Evolutionary conservation across 1,140 invertebrate species (phyloP).

Genomic region (Semibalanus balanoides): DNA sequence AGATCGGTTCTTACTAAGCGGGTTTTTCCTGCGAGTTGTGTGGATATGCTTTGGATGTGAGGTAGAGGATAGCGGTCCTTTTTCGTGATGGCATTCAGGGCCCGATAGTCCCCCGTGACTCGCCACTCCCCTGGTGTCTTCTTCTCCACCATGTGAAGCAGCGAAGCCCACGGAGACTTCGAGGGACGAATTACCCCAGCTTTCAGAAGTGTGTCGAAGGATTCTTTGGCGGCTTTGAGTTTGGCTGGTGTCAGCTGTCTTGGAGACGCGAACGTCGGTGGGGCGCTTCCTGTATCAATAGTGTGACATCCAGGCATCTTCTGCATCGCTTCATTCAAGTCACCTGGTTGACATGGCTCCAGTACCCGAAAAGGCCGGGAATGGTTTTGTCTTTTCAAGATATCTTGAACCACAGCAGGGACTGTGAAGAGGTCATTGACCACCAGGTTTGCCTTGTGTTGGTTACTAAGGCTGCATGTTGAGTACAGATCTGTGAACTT

Average conservation of each 20-base stretch:
- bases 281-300: neutral
- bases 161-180: constrained; percentile 6
- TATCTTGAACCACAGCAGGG: neutral
- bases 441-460: neutral
- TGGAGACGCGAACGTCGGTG: neutral
- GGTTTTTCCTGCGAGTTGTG: constrained; percentile 4
- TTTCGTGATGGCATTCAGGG: neutral
- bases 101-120: neutral
- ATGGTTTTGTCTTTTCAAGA: no score
- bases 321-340: neutral
- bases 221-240: neutral
- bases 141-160: neutral
- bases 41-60: constrained; percentile 8
- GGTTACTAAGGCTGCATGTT: neutral
- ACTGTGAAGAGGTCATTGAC: neutral
- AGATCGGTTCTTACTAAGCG: constrained; percentile 5
- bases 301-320: neutral
- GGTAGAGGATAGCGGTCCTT: constrained; percentile 9
- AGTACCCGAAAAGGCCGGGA: no score
- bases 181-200: neutral
- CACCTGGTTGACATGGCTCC: neutral
- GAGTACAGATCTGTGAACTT: neutral
- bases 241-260: neutral
- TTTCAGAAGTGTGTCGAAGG: no score
- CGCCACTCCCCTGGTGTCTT: neutral